Conservation (phyloP, 2,888 invertebrate species). For the Rhopalosiphum nymphaeae region DNA sequence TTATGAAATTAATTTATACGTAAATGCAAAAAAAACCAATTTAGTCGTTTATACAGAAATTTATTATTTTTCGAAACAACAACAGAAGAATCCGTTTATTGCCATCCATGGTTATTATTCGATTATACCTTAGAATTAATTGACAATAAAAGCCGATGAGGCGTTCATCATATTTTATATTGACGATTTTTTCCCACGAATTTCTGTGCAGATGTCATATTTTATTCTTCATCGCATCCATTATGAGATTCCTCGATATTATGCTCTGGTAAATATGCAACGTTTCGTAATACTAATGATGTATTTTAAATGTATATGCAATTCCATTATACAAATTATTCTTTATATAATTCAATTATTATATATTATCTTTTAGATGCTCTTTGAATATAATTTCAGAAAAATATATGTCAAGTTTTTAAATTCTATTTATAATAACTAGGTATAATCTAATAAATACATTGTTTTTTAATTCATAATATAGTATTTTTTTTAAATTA, state of each 20-base stretch:
- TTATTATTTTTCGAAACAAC: not conserved
- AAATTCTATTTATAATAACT: not conserved
- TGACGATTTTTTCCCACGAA: not conserved
- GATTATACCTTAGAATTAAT: conserved; percentile 6
- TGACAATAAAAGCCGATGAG: not conserved
- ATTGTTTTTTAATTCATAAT: not conserved
- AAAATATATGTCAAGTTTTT: not conserved
- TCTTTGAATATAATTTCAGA: not conserved
- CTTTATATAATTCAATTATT: not conserved
- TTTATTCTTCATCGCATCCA: not conserved
- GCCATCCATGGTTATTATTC: conserved; percentile 1
- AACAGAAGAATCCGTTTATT: not conserved
- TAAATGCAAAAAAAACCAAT: not conserved
- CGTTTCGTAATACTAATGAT: conserved; percentile 31
- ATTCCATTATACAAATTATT: conserved; percentile 9
- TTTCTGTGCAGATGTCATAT: conserved; percentile 4
- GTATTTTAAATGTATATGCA: not conserved
- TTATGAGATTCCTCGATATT: not conserved
- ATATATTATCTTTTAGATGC: not conserved
- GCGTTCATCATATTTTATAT: conserved; percentile 19
- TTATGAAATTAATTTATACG: not conserved
- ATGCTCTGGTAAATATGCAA: conserved; percentile 1
- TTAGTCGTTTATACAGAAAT: not conserved
- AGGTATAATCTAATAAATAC: not conserved
- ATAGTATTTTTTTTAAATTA: not conserved